These are phyloP conservation scores for Condylura cristata DNA, from an alignment of 2,113 vertebrate genomes.

Conservation along the genomic window DNA sequence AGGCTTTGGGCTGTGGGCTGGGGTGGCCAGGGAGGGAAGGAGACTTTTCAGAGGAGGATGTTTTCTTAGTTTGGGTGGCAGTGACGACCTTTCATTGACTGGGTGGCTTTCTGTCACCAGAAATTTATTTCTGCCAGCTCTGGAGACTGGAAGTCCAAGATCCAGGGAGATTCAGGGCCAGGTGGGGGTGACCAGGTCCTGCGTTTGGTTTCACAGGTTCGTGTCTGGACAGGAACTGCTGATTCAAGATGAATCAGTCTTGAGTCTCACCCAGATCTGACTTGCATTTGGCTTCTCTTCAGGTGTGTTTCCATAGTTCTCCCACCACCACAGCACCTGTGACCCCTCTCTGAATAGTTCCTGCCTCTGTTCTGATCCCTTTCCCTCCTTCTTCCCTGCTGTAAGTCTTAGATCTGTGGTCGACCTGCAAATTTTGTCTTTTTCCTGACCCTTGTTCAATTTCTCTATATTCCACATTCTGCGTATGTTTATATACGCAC, in stretches of 20 bases:
- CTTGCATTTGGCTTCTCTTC: background rate
- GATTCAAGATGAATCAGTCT: background rate
- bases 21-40: background rate
- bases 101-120: background rate
- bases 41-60: background rate
- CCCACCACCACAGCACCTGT: no score
- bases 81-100: background rate
- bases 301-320: no score
- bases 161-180: background rate
- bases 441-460: no score
- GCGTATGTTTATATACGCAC: no score
- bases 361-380: no score
- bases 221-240: background rate
- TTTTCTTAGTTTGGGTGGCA: background rate
- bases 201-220: background rate
- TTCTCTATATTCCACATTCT: no score
- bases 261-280: background rate
- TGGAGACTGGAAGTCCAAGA: background rate
- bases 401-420: no score
- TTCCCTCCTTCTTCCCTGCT: no score
- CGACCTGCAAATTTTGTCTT: no score
- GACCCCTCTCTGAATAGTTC: no score
- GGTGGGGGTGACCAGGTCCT: fast-evolving
- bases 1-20: background rate
- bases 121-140: background rate